phyloP scores from a whole-genome alignment of 2,113 vertebrate species.

The Heterotilapia buettikoferi region DNA sequence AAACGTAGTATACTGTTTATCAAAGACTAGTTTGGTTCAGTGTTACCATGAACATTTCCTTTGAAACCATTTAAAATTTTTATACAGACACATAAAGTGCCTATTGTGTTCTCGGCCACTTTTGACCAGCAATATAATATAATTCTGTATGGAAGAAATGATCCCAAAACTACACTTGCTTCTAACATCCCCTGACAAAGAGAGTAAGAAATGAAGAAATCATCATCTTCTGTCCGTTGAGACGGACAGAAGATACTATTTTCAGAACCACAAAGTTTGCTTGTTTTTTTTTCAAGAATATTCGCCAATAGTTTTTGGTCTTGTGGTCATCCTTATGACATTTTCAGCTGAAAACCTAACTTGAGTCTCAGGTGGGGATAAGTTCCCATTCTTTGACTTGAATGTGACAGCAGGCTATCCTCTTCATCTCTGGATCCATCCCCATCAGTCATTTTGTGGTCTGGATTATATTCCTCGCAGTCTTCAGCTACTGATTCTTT shows the following conservation, averaged over 20 bases:
- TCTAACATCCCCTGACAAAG: neutral
- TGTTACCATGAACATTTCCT: neutral
- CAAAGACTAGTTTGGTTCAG: neutral
- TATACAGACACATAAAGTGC: neutral
- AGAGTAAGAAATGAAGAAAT: neutral
- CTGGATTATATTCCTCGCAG: neutral
- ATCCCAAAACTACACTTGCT: neutral
- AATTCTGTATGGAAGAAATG: neutral
- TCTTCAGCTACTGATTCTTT: neutral
- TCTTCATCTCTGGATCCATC: neutral
- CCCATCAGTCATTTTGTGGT: neutral
- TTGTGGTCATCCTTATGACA: neutral
- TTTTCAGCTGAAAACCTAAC: neutral
- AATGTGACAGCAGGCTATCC: neutral
- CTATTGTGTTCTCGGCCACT: neutral
- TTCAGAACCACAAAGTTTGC: neutral
- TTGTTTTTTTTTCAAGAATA: neutral
- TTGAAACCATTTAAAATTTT: neutral
- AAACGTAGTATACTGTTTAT: neutral
- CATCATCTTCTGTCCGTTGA: accelerated
- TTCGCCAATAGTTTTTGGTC: neutral
- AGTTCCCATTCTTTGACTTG: neutral
- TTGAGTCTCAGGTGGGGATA: neutral
- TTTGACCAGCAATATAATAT: neutral
- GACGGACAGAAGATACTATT: neutral